Evolutionary conservation across 2,113 vertebrate species (phyloP).

Genomic region (Elephas maximus): DNA sequence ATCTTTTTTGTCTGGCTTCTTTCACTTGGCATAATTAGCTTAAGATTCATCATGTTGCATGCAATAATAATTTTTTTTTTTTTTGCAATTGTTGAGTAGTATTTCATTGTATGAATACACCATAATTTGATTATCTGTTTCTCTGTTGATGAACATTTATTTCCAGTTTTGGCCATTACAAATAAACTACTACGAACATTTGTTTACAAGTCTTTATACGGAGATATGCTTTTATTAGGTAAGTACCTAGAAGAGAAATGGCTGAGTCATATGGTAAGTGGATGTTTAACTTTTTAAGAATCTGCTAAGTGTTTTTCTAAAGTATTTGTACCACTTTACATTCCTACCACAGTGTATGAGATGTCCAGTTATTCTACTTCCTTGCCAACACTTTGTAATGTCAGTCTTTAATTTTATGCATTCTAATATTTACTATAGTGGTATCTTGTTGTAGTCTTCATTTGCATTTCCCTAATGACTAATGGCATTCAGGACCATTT

Average conservation of each 20-base stretch:
- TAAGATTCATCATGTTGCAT: not conserved
- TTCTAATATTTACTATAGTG: not conserved
- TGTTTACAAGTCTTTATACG: no score
- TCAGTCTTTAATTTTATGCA: not conserved
- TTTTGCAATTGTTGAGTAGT: no score
- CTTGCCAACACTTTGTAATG: not conserved
- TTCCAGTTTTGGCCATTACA: slow-evolving; percentile 14
- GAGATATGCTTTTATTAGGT: no score
- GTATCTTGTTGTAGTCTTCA: not conserved
- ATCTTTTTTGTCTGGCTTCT: not conserved
- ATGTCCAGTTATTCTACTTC: no score
- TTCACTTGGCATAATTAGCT: not conserved
- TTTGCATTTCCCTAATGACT: not conserved
- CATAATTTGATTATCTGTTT: not conserved
- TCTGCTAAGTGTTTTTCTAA: not conserved
- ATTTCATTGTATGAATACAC: no score
- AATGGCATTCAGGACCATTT: not conserved
- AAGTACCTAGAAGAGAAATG: no score
- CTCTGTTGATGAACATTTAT: not conserved
- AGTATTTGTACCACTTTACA: no score
- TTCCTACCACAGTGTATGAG: no score
- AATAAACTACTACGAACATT: not conserved
- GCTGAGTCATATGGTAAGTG: no score
- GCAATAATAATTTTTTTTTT: no score
- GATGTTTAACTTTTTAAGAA: no score